Base-by-base conservation (phyloP, 2,797 vertebrate species). In the Sebastes steindachneri region DNA sequence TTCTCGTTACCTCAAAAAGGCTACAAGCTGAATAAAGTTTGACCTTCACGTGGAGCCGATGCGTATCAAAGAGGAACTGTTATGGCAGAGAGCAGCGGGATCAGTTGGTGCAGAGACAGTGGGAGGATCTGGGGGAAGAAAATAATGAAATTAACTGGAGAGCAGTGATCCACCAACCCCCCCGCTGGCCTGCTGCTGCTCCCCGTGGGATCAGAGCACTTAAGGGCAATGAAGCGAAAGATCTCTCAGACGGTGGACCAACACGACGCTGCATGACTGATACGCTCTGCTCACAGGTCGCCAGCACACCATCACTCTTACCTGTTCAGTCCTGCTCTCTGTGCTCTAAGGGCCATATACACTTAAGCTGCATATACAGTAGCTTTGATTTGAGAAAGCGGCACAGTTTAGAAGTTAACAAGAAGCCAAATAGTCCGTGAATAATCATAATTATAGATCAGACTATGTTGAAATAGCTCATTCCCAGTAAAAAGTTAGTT, bases 211-310 rank as follows among this genome's bases (percentile, higher is more conserved):
- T 62, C 62, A 26, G 68, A 69, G 55, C 79, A 48, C 48, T 48
- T 77, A 75, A 68, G 80, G 69, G 79, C 85, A 85, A 85, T 76
- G 82, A 75, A 80, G 79, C 54, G 23, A 77, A 55, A 66, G 70
- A 85, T 73, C 77, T 29, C 45, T 73, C 57, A 74, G 86, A 85
- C 60, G 73, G 84, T 73, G 73, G 51, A 79, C 19, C 77, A 57
- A 67, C 79, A 74, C 60, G 37, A 68, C n/a, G 3, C 66, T 3
- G 54, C 41, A 37, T 65, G 72, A 80, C 58, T 72, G 82, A 85
- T 83, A 26, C 4, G 12, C 51, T 73, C 65, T 5, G 19, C 65
- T 76, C 62, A 66, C 53, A 80, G 84, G 74, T 80, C 37, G 8
- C 60, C 23, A 3, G 60, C 51, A 19, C 65, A 37, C 37, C 77